phyloP scores from a whole-genome alignment of 2,113 vertebrate species.

The Struthio camelus region DNA sequence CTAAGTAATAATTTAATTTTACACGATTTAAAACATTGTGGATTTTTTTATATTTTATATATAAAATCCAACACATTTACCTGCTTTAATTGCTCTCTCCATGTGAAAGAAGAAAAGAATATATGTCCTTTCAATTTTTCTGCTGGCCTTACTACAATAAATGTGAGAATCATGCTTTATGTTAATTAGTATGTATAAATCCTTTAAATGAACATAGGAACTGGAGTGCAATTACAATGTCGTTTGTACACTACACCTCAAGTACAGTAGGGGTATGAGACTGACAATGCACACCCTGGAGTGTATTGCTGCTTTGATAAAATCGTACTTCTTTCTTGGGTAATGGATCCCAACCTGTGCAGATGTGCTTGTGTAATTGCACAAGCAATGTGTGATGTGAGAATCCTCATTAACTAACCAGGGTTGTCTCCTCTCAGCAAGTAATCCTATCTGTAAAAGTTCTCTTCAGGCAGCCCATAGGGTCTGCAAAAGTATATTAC shows the following conservation, averaged over 20 bases:
- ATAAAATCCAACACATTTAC: not conserved
- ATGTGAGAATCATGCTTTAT: not conserved
- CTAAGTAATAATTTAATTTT: not conserved
- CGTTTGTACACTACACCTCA: not conserved
- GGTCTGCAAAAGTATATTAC: not conserved
- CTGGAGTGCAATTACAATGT: not conserved
- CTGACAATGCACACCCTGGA: constrained; percentile 5
- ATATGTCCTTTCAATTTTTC: not conserved
- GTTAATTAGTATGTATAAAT: constrained; percentile 1
- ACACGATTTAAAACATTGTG: not conserved
- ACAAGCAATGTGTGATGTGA: no score
- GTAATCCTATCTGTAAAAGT: not conserved
- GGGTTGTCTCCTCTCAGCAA: not conserved
- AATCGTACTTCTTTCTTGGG: constrained; percentile 23
- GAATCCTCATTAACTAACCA: constrained; percentile 45
- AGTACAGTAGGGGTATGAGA: not conserved
- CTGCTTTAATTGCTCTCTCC: not conserved
- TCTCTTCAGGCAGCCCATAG: not conserved
- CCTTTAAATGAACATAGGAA: not conserved
- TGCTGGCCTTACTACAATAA: not conserved
- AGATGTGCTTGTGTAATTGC: constrained; percentile 41
- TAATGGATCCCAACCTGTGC: constrained; percentile 40
- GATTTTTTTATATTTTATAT: not conserved
- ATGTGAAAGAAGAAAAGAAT: not conserved
- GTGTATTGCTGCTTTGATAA: not conserved